Conservation (phyloP, 2,797 vertebrate genomes). For the Bufotes viridis region DNA sequence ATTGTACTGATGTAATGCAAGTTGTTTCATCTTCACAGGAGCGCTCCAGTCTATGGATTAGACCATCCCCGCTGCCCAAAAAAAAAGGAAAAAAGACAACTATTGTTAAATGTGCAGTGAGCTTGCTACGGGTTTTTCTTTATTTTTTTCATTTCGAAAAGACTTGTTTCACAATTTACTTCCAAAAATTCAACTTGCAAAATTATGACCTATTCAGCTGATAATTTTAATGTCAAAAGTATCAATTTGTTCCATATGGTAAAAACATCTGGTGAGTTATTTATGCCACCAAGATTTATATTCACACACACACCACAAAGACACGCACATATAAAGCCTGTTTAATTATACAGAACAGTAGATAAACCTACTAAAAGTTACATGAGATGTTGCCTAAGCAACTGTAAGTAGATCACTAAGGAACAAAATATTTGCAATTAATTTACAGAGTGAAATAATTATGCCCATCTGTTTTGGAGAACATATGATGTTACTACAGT, state of each 20-base stretch:
- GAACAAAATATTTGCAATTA: constrained; percentile 46
- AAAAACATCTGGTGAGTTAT: constrained; percentile 56
- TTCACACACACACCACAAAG: neutral
- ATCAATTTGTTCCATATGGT: constrained; percentile 48
- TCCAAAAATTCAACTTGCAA: constrained; percentile 33
- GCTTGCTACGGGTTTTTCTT: neutral
- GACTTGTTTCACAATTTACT: neutral
- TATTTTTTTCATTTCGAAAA: neutral
- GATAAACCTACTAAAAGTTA: constrained; percentile 41
- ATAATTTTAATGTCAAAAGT: constrained; percentile 49
- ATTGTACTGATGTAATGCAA: constrained; percentile 61
- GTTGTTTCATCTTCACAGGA: constrained; percentile 60
- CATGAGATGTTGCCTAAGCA: constrained; percentile 52
- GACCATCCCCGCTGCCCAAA: constrained; percentile 24
- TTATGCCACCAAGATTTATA: constrained; percentile 5
- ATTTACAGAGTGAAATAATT: constrained; percentile 35
- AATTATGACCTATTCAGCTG: constrained; percentile 52
- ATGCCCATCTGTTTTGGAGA: neutral
- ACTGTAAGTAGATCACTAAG: constrained; percentile 21
- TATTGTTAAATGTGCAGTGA: constrained; percentile 47
- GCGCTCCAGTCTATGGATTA: constrained; percentile 52
- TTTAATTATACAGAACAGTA: constrained; percentile 54
- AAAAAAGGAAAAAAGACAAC: constrained; percentile 29
- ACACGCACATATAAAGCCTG: constrained; percentile 31
- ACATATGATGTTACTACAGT: neutral